phyloP scores from a whole-genome alignment of 2,113 vertebrate species.

The Laticauda laticaudata region DNA sequence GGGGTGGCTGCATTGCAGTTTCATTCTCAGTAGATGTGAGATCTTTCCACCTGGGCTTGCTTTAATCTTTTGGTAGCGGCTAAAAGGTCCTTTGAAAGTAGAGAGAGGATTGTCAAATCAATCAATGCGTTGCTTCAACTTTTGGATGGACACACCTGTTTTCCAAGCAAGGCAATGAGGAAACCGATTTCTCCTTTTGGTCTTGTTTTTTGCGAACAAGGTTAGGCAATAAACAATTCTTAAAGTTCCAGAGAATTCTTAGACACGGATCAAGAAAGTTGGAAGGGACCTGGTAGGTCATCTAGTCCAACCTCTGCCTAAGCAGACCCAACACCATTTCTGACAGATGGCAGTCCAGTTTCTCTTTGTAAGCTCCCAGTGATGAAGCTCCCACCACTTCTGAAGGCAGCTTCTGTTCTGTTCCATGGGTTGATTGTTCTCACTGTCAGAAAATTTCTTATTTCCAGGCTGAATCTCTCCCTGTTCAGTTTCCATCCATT shows the following conservation, averaged over 20 bases:
- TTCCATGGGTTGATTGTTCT: no score
- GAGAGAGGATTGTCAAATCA: neutral
- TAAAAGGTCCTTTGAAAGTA: constrained; percentile 15
- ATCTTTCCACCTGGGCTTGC: constrained; percentile 78
- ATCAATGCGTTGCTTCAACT: neutral
- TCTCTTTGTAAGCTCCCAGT: no score
- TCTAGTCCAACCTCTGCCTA: no score
- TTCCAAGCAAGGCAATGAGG: neutral
- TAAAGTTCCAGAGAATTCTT: neutral
- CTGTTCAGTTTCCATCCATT: no score
- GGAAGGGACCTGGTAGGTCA: no score
- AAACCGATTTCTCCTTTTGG: neutral
- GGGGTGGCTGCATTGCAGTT: constrained; percentile 53
- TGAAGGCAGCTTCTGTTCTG: no score
- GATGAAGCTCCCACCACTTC: no score
- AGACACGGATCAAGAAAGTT: no score
- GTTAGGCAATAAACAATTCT: neutral
- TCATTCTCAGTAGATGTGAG: constrained; percentile 68
- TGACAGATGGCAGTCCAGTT: no score
- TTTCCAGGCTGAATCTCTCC: no score
- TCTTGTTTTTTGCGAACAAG: neutral
- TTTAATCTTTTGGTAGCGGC: constrained; percentile 36
- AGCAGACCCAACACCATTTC: no score
- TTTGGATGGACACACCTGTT: neutral
- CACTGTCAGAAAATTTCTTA: no score